These are phyloP conservation scores for Harmothoe impar DNA, from an alignment of 2,888 invertebrate species.

Conservation along the genomic window DNA sequence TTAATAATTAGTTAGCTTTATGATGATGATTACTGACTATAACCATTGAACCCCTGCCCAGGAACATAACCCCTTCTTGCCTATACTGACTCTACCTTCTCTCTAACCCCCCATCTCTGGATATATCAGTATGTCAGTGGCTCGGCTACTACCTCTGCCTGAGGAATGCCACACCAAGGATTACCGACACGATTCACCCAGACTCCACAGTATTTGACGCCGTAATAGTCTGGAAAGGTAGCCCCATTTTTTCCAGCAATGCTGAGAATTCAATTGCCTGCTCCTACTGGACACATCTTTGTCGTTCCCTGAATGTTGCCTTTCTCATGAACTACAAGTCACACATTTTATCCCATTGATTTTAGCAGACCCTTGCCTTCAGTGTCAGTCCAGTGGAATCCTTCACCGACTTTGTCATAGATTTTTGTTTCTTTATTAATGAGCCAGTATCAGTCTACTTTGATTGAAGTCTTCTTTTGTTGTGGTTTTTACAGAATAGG, in stretches of 20 bases:
- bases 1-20: neutral
- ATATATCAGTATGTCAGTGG: constrained; percentile 79
- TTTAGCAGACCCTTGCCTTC: no score
- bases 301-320: constrained; percentile 21
- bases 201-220: constrained; percentile 80
- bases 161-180: constrained; percentile 73
- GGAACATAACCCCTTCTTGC: neutral
- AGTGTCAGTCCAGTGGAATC: no score
- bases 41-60: neutral
- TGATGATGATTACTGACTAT: neutral
- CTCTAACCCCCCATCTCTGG: neutral
- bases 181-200: constrained; percentile 74
- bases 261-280: constrained; percentile 5
- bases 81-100: constrained; percentile 53
- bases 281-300: constrained; percentile 13
- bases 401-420: no score
- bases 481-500: no score
- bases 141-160: constrained; percentile 79
- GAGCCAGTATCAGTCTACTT: no score
- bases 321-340: neutral
- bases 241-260: constrained; percentile 64
- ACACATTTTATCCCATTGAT: neutral
- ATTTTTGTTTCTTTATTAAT: no score
- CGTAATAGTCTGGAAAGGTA: constrained; percentile 81
- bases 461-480: no score